phyloP scores from a whole-genome alignment of 2,888 invertebrate species.

The Ectemnius cavifrons region DNA sequence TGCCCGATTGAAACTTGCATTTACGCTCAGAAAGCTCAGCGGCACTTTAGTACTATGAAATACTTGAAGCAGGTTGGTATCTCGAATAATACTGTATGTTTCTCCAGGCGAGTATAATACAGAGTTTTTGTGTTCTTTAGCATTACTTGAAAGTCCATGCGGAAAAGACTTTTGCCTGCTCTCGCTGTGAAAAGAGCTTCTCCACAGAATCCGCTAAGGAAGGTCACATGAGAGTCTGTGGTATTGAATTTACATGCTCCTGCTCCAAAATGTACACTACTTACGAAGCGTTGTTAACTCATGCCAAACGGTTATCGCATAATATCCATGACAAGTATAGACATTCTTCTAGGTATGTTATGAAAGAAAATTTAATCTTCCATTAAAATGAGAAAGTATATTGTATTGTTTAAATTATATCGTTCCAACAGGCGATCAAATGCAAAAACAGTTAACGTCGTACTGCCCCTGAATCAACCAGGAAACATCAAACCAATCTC shows the following conservation, averaged over 20 bases:
- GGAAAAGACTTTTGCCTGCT: slow-evolving; percentile 74
- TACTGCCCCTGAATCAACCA: slow-evolving; percentile 33
- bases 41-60: slow-evolving; percentile 74
- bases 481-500: slow-evolving; percentile 57
- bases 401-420: slow-evolving; percentile 13
- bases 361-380: slow-evolving; percentile 15
- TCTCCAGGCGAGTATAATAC: background rate
- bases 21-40: slow-evolving; percentile 67
- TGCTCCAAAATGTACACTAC: slow-evolving; percentile 73
- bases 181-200: slow-evolving; percentile 74
- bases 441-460: slow-evolving; percentile 43
- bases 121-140: slow-evolving; percentile 58
- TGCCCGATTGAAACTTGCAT: slow-evolving; percentile 73
- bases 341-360: slow-evolving; percentile 62
- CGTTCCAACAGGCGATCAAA: slow-evolving; percentile 49
- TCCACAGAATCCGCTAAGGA: slow-evolving; percentile 75
- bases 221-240: slow-evolving; percentile 75
- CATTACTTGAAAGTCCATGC: slow-evolving; percentile 78
- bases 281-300: slow-evolving; percentile 77
- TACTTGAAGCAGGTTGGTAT: slow-evolving; percentile 75
- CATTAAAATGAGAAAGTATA: slow-evolving; percentile 19
- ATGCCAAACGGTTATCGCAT: slow-evolving; percentile 73
- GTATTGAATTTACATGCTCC: slow-evolving; percentile 72
- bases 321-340: slow-evolving; percentile 72
- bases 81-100: background rate